Conservation (phyloP, 2,888 invertebrate genomes). For the Ophion ventricosus region DNA sequence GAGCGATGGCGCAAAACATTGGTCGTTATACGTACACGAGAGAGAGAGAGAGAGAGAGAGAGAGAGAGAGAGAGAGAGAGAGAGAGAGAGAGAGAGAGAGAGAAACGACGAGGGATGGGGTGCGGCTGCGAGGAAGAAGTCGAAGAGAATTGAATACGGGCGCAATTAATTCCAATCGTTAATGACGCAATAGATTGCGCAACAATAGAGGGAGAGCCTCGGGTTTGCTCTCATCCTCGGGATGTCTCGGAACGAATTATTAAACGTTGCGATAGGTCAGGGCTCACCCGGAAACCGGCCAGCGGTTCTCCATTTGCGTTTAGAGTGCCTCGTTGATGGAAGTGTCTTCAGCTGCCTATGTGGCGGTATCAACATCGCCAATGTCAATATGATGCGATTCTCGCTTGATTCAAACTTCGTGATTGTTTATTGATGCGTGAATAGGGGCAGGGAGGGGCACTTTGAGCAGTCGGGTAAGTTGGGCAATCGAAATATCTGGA, state of each 20-base stretch:
- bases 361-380: neutral
- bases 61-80: neutral
- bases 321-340: neutral
- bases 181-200: conserved; percentile 70
- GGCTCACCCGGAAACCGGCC: conserved; percentile 39
- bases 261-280: conserved; percentile 63
- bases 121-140: conserved; percentile 24
- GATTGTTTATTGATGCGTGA: too few species aligned
- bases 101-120: neutral
- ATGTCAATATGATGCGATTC: too few species aligned
- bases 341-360: neutral
- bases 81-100: too few species aligned
- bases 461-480: too few species aligned
- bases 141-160: conserved; percentile 50
- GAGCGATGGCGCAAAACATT: neutral
- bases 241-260: conserved; percentile 53
- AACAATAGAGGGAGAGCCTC: conserved; percentile 55
- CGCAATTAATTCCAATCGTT: conserved; percentile 60
- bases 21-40: neutral
- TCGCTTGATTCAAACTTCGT: too few species aligned
- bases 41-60: neutral
- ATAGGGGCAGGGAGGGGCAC: too few species aligned
- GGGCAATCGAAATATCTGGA: too few species aligned
- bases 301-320: conserved; percentile 49
- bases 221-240: conserved; percentile 49